These are phyloP conservation scores for Neoascia interrupta DNA, from an alignment of 2,888 invertebrate genomes.

Conservation along the genomic window DNA sequence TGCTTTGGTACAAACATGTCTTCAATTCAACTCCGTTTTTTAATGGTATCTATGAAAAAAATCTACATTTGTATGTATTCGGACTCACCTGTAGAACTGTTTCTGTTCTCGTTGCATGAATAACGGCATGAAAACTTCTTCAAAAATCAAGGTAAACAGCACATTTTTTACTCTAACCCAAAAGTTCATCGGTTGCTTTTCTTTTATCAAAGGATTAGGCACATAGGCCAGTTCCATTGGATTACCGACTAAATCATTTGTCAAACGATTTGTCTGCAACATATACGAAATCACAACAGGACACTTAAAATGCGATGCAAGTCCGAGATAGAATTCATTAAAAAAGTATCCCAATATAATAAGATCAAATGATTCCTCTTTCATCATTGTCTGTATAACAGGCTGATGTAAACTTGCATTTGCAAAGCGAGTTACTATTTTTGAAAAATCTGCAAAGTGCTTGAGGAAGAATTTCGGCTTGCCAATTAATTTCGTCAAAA, in stretches of 20 bases:
- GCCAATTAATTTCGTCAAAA: not conserved
- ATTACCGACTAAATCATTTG: conserved; percentile 73
- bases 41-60: too few relatives aligned
- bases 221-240: conserved; percentile 73
- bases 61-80: too few relatives aligned
- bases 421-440: conserved; percentile 1
- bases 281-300: conserved; percentile 74
- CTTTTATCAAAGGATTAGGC: conserved; percentile 70
- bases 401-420: conserved; percentile 47
- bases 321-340: conserved; percentile 71
- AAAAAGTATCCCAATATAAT: conserved; percentile 68
- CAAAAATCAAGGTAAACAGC: not conserved
- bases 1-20: too few relatives aligned
- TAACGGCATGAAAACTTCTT: not conserved
- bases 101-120: too few relatives aligned
- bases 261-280: conserved; percentile 69
- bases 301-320: conserved; percentile 75
- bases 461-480: conserved; percentile 35
- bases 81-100: too few relatives aligned
- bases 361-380: conserved; percentile 67
- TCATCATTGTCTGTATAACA: conserved; percentile 53
- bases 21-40: too few relatives aligned
- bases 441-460: not conserved
- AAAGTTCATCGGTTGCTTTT: not conserved
- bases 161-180: not conserved